Conservation (phyloP, 2,888 invertebrate species). For the Dexiosoma caninum region DNA sequence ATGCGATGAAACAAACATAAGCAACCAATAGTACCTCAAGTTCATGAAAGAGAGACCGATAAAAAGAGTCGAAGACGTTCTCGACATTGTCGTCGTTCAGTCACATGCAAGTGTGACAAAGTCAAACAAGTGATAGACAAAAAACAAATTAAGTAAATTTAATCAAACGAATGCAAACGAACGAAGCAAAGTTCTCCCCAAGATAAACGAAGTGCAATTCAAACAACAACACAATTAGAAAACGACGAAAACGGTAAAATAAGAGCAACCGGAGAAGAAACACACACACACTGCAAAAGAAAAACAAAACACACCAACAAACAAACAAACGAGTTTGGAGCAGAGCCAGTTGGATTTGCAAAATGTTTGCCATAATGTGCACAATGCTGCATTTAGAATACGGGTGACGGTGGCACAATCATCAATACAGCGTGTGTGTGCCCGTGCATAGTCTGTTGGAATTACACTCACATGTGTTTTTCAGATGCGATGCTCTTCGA, state of each 20-base stretch:
- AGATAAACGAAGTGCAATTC: conserved; percentile 49
- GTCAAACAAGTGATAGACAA: conserved; percentile 16
- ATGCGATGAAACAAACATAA: background rate
- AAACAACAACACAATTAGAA: background rate
- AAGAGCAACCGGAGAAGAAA: conserved; percentile 40
- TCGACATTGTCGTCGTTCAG: conserved; percentile 21
- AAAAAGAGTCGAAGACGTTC: conserved; percentile 3
- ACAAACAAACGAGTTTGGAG: conserved; percentile 54
- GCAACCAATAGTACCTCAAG: conserved; percentile 40
- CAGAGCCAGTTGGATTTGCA: conserved; percentile 54
- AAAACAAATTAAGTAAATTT: background rate
- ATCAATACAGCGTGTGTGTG: conserved; percentile 9
- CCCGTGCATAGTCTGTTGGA: background rate
- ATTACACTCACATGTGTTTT: conserved; percentile 28
- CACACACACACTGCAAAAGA: background rate
- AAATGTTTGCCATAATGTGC: conserved; percentile 37
- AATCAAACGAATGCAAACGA: conserved; percentile 48
- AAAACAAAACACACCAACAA: too few relatives aligned
- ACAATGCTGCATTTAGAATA: conserved; percentile 30
- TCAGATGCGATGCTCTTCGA: conserved; percentile 48
- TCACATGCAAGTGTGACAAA: conserved; percentile 48
- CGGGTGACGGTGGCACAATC: conserved; percentile 7
- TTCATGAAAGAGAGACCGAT: conserved; percentile 46
- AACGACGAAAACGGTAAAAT: conserved; percentile 39
- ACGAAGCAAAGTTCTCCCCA: conserved; percentile 32